Percentiles rank a stretch among this genome's conserved stretches.
Evolutionary conservation across 2,888 invertebrate genomes (phyloP).

Genomic region (Pherbina coryleti): DNA sequence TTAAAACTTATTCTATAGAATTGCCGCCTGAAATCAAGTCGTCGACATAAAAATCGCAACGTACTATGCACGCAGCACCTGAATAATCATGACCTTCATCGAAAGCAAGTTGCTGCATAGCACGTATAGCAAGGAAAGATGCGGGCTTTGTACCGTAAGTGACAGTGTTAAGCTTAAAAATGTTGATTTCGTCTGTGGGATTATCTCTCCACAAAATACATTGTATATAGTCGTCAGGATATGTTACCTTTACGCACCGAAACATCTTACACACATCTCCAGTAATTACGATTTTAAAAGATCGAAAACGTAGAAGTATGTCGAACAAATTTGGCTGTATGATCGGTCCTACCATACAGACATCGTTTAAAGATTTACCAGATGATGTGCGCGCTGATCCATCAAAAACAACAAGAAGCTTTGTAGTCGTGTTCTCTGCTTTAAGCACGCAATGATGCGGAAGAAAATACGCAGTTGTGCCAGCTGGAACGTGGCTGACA

Average conservation of each 20-base stretch:
- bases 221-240: conserved; percentile 20
- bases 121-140: not conserved
- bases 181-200: not conserved
- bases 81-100: conserved; percentile 30
- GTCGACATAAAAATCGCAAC: conserved; percentile 35
- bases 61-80: conserved; percentile 18
- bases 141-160: conserved; percentile 29
- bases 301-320: no score
- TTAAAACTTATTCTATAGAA: conserved; percentile 10
- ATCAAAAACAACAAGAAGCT: not conserved
- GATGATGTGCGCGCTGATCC: not conserved
- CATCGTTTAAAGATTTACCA: conserved; percentile 37
- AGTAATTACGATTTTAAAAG: conserved; percentile 6
- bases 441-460: conserved; percentile 9
- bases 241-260: conserved; percentile 7
- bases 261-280: conserved; percentile 37
- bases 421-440: conserved; percentile 34
- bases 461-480: conserved; percentile 12
- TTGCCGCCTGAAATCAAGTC: conserved; percentile 41
- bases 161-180: conserved; percentile 23
- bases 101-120: conserved; percentile 16
- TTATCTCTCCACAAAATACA: conserved; percentile 31
- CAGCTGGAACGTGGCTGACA: not conserved
- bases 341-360: not conserved
- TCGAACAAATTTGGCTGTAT: no score